Percentiles rank a stretch among this genome's conserved stretches.
Evolutionary conservation across 2,797 vertebrate genomes (phyloP).

Genomic region (Simalia tracyae): DNA sequence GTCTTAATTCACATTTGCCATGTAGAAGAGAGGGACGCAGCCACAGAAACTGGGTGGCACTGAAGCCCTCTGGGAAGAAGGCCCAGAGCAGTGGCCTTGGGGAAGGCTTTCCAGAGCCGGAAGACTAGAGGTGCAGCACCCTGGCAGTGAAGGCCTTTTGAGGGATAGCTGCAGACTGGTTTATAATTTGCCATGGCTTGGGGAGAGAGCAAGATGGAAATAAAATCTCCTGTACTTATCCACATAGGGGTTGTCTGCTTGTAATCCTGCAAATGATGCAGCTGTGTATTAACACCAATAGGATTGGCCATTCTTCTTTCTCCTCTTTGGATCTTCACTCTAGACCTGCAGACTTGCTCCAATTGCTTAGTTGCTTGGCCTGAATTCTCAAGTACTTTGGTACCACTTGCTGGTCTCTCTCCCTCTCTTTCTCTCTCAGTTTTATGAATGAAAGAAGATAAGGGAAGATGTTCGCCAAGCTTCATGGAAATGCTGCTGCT

Average conservation of each 20-base stretch:
- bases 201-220: constrained; percentile 42
- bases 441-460: background rate
- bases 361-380: background rate
- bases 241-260: background rate
- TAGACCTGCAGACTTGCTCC: background rate
- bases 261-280: constrained; percentile 10
- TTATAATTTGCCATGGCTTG: constrained; percentile 41
- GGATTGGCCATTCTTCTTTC: background rate
- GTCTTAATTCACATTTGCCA: constrained; percentile 60
- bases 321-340: background rate
- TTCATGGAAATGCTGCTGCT: background rate
- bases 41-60: constrained; percentile 43
- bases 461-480: background rate
- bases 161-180: constrained; percentile 10
- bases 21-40: constrained; percentile 44
- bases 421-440: background rate
- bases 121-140: constrained; percentile 11
- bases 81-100: constrained; percentile 46
- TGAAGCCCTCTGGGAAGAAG: constrained; percentile 27
- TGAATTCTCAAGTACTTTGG: background rate
- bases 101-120: constrained; percentile 59
- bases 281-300: background rate
- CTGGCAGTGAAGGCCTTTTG: constrained; percentile 34
- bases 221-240: constrained; percentile 36
- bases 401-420: background rate